Evolutionary conservation across 2,888 invertebrate species (phyloP), one percentile per base, ranked within the genome.

Genomic region (Tigriopus californicus): DNA sequence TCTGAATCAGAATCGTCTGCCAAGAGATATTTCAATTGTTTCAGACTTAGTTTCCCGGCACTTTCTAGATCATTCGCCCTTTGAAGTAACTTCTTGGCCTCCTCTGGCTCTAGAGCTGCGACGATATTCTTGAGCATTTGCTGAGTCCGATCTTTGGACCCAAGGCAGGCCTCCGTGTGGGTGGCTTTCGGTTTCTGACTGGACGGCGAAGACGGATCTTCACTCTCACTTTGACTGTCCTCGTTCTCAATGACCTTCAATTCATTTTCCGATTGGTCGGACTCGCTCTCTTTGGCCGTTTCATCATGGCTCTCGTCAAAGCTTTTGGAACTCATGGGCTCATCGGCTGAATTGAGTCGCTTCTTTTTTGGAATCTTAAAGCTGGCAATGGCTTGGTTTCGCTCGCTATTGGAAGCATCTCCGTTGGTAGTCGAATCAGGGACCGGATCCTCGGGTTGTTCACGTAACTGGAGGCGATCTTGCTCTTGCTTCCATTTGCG

Each of bases 361-460:
- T 53, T 53, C 40, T 24, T 25, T n/a, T 53, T 53, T 22, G 54
- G 54, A 53, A 53, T 53, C 40, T 53, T 53, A 33, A 53, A 53
- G n/a, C 18, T 44, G 3, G 15, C 44, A 6, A 18, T 44, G 44
- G 44, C 15, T 18, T 44, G 44, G 18, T n/a, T n/a, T 18, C 18
- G 15, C 18, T 44, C 15, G 10, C 44, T 44, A 33, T 33, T 33
- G 33, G 33, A 33, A 8, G 33, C 33, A 33, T 33, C 33, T 33
- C 33, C 33, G 8, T 33, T 33, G 33, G 33, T 33, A 8, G 33
- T 33, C 8, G 33, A 33, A 8, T 33, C 33, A 5, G 33, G 33
- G 4, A 33, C 33, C 33, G 33, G 8, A 33, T 33, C 33, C 33
- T 33, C 33, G 33, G 33, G 33, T 33, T 33, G 33, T 33, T 33